Conservation (phyloP, 2,888 invertebrate species). For the Odontomyia ornata region DNA sequence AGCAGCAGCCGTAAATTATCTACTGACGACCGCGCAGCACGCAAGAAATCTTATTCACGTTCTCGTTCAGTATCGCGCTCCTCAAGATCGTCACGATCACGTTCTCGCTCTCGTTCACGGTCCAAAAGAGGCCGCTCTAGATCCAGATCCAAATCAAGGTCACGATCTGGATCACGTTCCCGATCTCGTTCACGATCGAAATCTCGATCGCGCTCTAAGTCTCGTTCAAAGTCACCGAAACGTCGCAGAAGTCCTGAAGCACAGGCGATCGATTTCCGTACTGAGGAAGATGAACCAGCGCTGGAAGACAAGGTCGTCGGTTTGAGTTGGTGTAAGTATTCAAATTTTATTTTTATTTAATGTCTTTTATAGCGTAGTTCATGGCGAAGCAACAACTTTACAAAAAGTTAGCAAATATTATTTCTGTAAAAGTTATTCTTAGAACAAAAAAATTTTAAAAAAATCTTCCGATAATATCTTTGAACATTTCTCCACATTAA, state of each 20-base stretch:
- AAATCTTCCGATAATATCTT: too few relatives aligned
- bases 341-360: not conserved
- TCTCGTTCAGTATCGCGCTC: conserved; percentile 26
- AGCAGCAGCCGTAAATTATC: conserved; percentile 52
- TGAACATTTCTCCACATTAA: not conserved
- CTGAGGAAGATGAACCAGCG: conserved; percentile 61
- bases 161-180: conserved; percentile 48
- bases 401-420: too few relatives aligned
- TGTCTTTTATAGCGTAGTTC: too few relatives aligned
- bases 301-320: conserved; percentile 60
- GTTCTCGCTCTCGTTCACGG: conserved; percentile 55
- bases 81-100: conserved; percentile 47
- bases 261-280: conserved; percentile 59
- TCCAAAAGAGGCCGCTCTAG: conserved; percentile 49
- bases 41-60: conserved; percentile 55
- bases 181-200: conserved; percentile 51
- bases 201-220: conserved; percentile 54
- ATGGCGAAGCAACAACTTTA: too few relatives aligned
- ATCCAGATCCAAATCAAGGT: conserved; percentile 50
- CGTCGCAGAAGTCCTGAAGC: conserved; percentile 55
- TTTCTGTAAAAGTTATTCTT: too few relatives aligned
- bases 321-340: conserved; percentile 68
- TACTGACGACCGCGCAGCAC: conserved; percentile 57
- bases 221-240: conserved; percentile 39
- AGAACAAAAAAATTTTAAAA: too few relatives aligned